Percentiles rank a stretch among this genome's conserved stretches.
Conservation (phyloP, 1,140 invertebrate genomes). For the Rhyzopertha dominica region DNA sequence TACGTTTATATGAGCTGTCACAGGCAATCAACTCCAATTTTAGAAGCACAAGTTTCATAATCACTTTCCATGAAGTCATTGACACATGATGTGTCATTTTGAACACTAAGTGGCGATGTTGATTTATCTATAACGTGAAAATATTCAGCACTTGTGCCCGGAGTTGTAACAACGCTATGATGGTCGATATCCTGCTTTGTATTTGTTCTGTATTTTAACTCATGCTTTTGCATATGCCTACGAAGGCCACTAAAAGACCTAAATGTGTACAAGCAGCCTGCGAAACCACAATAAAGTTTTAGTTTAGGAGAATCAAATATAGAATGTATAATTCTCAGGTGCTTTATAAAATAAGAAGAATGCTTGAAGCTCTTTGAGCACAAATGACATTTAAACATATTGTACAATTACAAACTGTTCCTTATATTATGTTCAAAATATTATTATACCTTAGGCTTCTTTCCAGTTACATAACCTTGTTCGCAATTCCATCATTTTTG, state of each 20-base stretch:
- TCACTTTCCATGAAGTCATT: no score
- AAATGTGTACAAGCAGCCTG: conserved; percentile 4
- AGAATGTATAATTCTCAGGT: not conserved
- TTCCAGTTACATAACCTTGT: not conserved
- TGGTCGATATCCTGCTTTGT: no score
- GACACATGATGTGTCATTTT: no score
- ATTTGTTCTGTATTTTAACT: no score
- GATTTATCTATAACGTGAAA: not conserved
- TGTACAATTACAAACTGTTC: not conserved
- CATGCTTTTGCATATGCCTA: conserved; percentile 13
- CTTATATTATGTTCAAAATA: not conserved
- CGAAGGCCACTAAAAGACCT: conserved; percentile 12
- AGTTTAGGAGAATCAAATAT: conserved; percentile 5
- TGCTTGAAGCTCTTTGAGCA: not conserved
- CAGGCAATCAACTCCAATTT: no score
- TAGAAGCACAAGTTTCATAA: no score
- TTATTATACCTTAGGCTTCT: no score
- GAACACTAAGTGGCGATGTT: no score
- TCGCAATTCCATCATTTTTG: conserved; percentile 5
- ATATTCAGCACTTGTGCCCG: not conserved
- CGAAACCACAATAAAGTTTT: conserved; percentile 7
- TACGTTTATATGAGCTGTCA: not conserved
- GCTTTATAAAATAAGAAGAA: not conserved
- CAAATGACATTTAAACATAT: conserved; percentile 7
- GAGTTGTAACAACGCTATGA: not conserved